phyloP scores from a whole-genome alignment of 2,888 invertebrate species.

The Cabera pusaria region DNA sequence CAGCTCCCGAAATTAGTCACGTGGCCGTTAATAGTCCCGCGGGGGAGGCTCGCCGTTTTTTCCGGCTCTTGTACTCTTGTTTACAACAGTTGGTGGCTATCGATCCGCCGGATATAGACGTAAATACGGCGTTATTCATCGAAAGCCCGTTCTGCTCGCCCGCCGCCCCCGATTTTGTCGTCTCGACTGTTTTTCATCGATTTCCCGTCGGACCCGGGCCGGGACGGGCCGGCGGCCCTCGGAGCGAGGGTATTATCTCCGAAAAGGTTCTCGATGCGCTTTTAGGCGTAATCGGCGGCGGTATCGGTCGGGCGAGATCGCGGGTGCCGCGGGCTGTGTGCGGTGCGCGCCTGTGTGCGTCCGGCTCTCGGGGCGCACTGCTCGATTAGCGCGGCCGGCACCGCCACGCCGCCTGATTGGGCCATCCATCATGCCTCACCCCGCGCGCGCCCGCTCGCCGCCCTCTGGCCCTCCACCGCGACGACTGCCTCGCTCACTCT shows the following conservation, averaged over 20 bases:
- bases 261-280: conserved; percentile 63
- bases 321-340: conserved; percentile 35
- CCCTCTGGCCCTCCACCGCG: conserved; percentile 58
- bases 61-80: conserved; percentile 66
- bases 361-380: conserved; percentile 69
- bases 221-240: conserved; percentile 32
- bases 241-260: conserved; percentile 48
- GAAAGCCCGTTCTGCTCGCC: conserved; percentile 39
- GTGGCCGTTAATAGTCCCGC: conserved; percentile 75
- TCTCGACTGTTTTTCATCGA: conserved; percentile 72
- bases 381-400: conserved; percentile 77
- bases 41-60: conserved; percentile 67
- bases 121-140: conserved; percentile 69
- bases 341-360: conserved; percentile 59
- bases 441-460: conserved; percentile 64
- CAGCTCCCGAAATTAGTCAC: conserved; percentile 82
- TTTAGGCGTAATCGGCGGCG: conserved; percentile 58
- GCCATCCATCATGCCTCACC: conserved; percentile 80
- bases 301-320: conserved; percentile 32
- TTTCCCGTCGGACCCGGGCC: conserved; percentile 54
- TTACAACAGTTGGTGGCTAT: conserved; percentile 80
- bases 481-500: conserved; percentile 44
- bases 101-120: conserved; percentile 72
- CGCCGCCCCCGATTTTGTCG: conserved; percentile 54
- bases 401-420: conserved; percentile 81